Evolutionary conservation across 2,113 vertebrate species (phyloP).

Genomic region (Passer domesticus): DNA sequence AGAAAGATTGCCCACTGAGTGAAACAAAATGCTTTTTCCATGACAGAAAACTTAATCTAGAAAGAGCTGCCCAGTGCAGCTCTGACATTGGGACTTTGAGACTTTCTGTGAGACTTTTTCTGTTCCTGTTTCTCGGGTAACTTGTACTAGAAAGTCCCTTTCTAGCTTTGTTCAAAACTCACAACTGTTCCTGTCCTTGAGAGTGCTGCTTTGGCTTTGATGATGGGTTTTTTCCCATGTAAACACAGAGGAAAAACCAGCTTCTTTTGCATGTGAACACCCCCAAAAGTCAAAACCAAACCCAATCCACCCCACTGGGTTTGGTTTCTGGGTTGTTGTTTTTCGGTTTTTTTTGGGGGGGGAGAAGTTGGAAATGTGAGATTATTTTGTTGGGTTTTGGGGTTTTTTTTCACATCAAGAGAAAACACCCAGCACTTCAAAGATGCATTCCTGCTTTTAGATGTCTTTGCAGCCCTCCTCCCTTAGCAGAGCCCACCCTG

Average conservation of each 20-base stretch:
- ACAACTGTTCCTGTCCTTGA: neutral
- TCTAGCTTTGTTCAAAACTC: neutral
- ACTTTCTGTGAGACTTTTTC: neutral
- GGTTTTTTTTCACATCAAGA: neutral
- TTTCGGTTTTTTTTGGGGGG: neutral
- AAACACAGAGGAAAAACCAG: neutral
- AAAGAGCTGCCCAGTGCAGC: neutral
- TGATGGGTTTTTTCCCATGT: neutral
- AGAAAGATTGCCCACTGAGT: neutral
- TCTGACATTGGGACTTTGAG: rapidly evolving
- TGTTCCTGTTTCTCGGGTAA: neutral
- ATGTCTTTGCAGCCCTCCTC: neutral
- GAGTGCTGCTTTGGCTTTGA: neutral
- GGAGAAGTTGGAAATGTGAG: too few species aligned
- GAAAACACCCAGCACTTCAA: neutral
- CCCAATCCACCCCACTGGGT: too few species aligned
- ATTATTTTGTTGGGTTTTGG: neutral
- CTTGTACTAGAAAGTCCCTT: neutral
- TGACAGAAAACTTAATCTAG: neutral
- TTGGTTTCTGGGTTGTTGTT: neutral
- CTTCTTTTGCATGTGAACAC: neutral
- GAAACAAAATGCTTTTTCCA: neutral
- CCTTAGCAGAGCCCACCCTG: neutral
- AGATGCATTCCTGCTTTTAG: neutral
- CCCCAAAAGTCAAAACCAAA: neutral